Evolutionary conservation across 2,888 invertebrate species (phyloP), one percentile per base, ranked within the genome.

Genomic region (Neuroscelio doddi): DNA sequence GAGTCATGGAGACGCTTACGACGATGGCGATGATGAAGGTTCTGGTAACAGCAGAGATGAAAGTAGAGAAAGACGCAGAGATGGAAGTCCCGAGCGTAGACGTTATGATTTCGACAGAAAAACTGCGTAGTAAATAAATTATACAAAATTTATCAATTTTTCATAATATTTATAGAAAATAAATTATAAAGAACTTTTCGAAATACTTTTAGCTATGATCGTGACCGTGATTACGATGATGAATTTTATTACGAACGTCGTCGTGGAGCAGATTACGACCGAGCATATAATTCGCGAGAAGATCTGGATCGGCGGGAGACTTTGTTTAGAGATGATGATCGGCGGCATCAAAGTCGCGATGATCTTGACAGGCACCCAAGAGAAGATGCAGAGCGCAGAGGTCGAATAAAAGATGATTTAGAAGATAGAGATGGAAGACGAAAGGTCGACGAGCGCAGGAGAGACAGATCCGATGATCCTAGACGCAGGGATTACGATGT

Each of bases 221-320:
- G 81, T 1, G 82, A 82, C 17, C 80, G 80, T 1, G 82, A 83
- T 14, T 84, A 78, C 52, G 83, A 83, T 5, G 83, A 81, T n/a
- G 82, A 82, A 55, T 84, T 80, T 51, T 83, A 79, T 64, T 83
- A 83, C 41, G 81, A 81, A 47, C 81, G 82, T 49, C 80, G 82
- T 15, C 79, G 82, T 8, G 76, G 66, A 0, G 68, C 50, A 9
- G 82, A 83, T 14, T 80, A 63, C 30, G 83, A 83, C 38, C 76
- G 83, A 29, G 46, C 78, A 0, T 83, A 82, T 27, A 78, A 72
- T 62, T 75, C 78, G 0, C 78, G 82, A 0, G 83, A 84, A 21
- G 82, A 84, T 64, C 67, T 83, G n/a, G 81, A 82, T 55, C 78
- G 82, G 21, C 76, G 82, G 0, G 82, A 84, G 0, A 52, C 66